These are phyloP conservation scores for Graptemys geographica DNA, from an alignment of 2,797 vertebrate species.

Conservation along the genomic window DNA sequence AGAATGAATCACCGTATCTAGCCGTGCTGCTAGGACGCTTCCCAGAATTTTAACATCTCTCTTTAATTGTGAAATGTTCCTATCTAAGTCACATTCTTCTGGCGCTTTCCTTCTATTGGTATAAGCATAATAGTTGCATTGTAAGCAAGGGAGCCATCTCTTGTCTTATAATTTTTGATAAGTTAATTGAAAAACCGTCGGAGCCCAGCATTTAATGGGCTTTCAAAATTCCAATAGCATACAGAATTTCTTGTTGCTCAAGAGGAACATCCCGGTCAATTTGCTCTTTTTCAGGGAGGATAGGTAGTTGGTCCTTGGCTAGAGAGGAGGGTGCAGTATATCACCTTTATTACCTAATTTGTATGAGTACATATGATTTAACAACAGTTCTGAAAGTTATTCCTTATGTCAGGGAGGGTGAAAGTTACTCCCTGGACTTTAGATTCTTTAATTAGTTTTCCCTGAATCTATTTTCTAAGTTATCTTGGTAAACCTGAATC, in stretches of 20 bases:
- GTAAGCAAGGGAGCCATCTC: background rate
- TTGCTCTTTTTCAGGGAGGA: background rate
- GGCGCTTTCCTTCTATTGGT: background rate
- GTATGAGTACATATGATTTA: slow-evolving; percentile 50
- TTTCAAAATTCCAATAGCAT: slow-evolving; percentile 17
- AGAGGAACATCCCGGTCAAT: background rate
- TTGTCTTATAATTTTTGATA: background rate
- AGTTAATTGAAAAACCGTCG: slow-evolving; percentile 57
- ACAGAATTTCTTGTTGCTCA: background rate
- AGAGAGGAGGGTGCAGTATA: background rate
- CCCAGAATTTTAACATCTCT: background rate
- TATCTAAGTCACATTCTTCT: background rate
- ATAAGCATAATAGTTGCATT: slow-evolving; percentile 31
- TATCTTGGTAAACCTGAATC: slow-evolving; percentile 25
- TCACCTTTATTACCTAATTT: slow-evolving; percentile 45
- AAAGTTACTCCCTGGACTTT: slow-evolving; percentile 23
- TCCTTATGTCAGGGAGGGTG: slow-evolving; percentile 18
- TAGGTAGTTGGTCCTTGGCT: slow-evolving; percentile 26
- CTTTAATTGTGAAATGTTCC: background rate
- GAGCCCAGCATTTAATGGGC: background rate
- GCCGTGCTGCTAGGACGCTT: background rate
- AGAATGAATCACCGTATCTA: background rate
- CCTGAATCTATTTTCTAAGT: slow-evolving; percentile 54
- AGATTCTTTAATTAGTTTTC: slow-evolving; percentile 61
- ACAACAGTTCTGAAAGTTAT: slow-evolving; percentile 58